phyloP scores from a whole-genome alignment of 2,113 vertebrate genomes.

The Phoenicopterus ruber region DNA sequence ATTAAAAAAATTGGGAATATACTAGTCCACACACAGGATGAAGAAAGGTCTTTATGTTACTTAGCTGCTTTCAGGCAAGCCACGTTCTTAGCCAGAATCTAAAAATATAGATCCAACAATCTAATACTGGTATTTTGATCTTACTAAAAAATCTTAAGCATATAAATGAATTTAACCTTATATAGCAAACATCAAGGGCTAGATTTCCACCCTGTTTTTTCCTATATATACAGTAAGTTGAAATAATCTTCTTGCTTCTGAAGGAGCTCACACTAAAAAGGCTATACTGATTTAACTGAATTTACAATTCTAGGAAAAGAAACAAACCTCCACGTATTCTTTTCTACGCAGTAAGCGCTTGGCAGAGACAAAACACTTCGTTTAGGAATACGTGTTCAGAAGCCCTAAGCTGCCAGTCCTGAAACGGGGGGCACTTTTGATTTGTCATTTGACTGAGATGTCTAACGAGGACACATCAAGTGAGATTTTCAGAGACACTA shows the following conservation, averaged over 20 bases:
- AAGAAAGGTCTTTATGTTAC: background rate
- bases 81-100: background rate
- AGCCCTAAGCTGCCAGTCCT: background rate
- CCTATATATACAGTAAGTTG: background rate
- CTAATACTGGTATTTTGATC: background rate
- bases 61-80: background rate
- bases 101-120: background rate
- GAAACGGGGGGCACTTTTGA: background rate
- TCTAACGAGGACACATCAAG: background rate
- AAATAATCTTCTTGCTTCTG: background rate
- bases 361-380: background rate
- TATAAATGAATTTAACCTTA: background rate
- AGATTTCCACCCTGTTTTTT: background rate
- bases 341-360: background rate
- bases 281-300: background rate
- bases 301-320: background rate
- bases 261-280: background rate
- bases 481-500: background rate
- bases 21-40: background rate
- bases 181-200: background rate
- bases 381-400: background rate
- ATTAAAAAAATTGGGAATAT: background rate
- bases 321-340: background rate
- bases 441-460: background rate
- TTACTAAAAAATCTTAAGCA: background rate